Base-by-base conservation (phyloP, 2,113 vertebrate species). In the Sander vitreus region DNA sequence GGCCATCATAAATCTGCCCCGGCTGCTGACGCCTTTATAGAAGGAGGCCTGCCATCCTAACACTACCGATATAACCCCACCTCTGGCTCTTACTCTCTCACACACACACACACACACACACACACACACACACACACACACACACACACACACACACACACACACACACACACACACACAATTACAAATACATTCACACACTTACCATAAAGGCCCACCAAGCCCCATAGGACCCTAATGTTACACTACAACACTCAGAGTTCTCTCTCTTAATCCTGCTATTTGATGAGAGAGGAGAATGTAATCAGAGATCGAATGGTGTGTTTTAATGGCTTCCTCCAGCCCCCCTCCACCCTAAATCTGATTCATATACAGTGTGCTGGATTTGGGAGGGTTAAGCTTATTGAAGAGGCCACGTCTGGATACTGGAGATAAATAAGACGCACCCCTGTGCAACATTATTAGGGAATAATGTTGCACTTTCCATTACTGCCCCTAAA, bases 1-100 rank as follows among this genome's bases (percentile, higher is more conserved):
- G 81, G 77, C 72, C 43, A 60, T 76, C 87, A 84, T 94, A 92
- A 92, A 93, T 93, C 84, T 89, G 84, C 70, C 51, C 80, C 6
- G 72, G 25, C 77, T 80, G 84, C 75, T 67, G 69, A 74, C 45
- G 59, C 88, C 74, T 89, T 92, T 88, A 92, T 91, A 88, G 81
- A 65, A 86, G 73, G 58, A 84, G 77, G 85, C 66, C 79, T 70
- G 85, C 84, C 89, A 83, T 87, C 73, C 73, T 30, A 82, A 87
- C 85, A 81, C 76, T 57, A 85, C 86, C 79, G 84, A 84, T 87
- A 86, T 69, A 89, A 84, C 83, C 50, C 74, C 30, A 78, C 47
- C 51, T 81, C 64, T 74, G 15, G 4, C 73, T 58, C 11, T 48
- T 47, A 54, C 53, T 54, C 73, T 27, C 55, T 10, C 58, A 13